Conservation (phyloP, 2,113 vertebrate species). For the Cyprinodon variegatus region DNA sequence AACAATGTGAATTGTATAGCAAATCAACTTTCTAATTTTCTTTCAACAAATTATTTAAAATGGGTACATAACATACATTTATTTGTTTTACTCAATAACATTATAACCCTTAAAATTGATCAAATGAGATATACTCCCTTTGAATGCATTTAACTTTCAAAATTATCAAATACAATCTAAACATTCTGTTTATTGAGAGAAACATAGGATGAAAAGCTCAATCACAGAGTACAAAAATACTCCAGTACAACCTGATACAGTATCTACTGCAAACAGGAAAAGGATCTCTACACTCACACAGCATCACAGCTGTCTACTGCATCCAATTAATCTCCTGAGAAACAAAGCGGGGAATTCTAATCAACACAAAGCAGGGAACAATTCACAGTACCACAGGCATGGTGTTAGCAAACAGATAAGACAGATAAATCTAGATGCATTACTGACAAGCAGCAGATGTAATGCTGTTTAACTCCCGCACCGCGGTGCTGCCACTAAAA, state of each 20-base stretch:
- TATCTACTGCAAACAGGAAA: conserved; percentile 36
- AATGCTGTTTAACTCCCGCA: conserved; percentile 17
- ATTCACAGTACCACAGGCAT: conserved; percentile 34
- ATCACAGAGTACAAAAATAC: conserved; percentile 25
- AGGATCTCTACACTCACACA: conserved; percentile 8
- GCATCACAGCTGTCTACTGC: conserved; percentile 25
- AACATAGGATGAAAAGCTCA: conserved; percentile 18
- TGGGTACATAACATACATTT: not conserved
- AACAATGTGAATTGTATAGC: too few relatives aligned
- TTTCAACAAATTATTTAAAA: too few relatives aligned
- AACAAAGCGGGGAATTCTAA: conserved; percentile 52
- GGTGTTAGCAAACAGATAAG: conserved; percentile 61
- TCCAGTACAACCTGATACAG: conserved; percentile 26
- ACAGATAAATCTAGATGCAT: conserved; percentile 49
- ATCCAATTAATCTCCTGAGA: conserved; percentile 61
- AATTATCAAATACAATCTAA: not conserved
- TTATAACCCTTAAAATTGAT: not conserved
- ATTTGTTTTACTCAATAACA: not conserved
- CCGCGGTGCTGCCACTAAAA: conserved; percentile 24
- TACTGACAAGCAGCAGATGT: conserved; percentile 31
- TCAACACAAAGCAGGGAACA: conserved; percentile 46
- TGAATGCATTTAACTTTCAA: conserved; percentile 6
- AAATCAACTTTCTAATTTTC: not conserved
- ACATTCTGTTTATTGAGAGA: not conserved
- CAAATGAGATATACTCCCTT: not conserved